phyloP scores from a whole-genome alignment of 1,140 invertebrate species.

The Stegodyphus mimosarum region DNA sequence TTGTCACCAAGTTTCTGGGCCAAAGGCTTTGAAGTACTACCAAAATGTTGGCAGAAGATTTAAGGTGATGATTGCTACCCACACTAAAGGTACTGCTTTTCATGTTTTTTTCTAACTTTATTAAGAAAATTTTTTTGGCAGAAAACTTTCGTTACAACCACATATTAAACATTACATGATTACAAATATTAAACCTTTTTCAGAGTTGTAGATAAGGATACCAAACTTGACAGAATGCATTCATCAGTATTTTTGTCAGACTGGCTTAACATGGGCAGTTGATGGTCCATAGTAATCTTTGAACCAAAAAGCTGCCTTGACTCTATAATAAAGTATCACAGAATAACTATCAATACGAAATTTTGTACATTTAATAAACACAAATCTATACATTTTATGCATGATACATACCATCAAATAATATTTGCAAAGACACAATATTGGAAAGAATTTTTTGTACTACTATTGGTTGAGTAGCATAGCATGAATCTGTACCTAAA shows the following conservation, averaged over 20 bases:
- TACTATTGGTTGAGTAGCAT: conserved; percentile 27
- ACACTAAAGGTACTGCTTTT: too few species aligned
- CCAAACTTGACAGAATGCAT: conserved; percentile 44
- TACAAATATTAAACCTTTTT: conserved; percentile 27
- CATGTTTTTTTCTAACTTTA: too few species aligned
- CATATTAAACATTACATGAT: too few species aligned
- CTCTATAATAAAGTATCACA: conserved; percentile 64
- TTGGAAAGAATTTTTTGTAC: conserved; percentile 29
- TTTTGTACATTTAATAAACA: neutral
- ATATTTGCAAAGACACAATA: neutral
- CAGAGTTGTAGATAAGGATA: conserved; percentile 28
- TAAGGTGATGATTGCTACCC: too few species aligned
- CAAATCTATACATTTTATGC: neutral
- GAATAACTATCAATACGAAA: too few species aligned
- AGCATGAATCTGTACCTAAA: conserved; percentile 19
- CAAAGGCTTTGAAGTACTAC: too few species aligned
- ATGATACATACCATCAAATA: conserved; percentile 17
- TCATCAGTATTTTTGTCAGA: conserved; percentile 52
- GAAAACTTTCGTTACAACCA: too few species aligned
- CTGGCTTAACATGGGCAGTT: conserved; percentile 66
- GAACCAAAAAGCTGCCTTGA: conserved; percentile 69
- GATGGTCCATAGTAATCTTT: conserved; percentile 69
- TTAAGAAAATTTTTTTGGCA: too few species aligned
- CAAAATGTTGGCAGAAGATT: too few species aligned
- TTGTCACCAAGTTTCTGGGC: too few species aligned